phyloP scores from a whole-genome alignment of 35 echinoderm and acorn worm species.

The Heliocidaris erythrogramma region DNA sequence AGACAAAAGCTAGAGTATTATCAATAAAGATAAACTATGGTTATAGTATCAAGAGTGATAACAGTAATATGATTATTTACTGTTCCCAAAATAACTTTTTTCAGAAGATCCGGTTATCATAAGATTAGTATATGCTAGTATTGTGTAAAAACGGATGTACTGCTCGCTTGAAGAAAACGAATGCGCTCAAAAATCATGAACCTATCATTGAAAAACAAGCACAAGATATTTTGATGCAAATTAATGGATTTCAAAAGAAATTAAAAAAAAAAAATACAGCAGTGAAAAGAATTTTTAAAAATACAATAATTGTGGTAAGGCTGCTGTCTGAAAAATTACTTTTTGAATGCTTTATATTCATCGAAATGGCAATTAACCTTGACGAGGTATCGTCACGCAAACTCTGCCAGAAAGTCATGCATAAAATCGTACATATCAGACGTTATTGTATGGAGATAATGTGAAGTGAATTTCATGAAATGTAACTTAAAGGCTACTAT shows the following conservation, averaged over 20 bases:
- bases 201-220: neutral
- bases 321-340: neutral
- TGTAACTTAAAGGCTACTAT: too few relatives aligned
- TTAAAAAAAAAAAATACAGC: neutral
- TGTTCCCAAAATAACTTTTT: neutral
- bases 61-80: neutral
- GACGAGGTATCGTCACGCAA: neutral
- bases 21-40: neutral
- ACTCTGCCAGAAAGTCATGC: neutral
- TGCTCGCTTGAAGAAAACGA: neutral
- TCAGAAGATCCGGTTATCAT: neutral
- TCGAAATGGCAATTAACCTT: neutral
- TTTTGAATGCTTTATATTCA: neutral
- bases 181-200: neutral
- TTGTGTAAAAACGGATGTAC: neutral
- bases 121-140: neutral
- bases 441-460: neutral
- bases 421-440: neutral
- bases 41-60: neutral
- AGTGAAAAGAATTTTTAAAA: too few relatives aligned
- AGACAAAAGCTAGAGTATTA: neutral
- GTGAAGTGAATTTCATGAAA: too few relatives aligned
- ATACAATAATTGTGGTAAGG: neutral
- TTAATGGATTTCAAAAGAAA: neutral
- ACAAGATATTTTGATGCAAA: neutral